Percentiles rank a stretch among this genome's conserved stretches.
phyloP scores from a whole-genome alignment of 2,888 invertebrate genomes.

The Dynastes hyllus region DNA sequence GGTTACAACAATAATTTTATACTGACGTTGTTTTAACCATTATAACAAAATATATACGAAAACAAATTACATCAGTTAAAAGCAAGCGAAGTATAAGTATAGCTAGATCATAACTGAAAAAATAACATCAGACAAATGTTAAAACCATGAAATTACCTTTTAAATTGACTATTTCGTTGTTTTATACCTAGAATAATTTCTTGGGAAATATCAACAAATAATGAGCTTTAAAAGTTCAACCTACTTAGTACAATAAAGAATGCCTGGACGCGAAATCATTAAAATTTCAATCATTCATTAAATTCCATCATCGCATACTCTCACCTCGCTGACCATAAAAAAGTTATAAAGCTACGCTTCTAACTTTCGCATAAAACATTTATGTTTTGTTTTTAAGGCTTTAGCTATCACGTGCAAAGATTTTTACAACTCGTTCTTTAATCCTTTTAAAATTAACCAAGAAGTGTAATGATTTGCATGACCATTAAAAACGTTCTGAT shows the following conservation, averaged over 20 bases:
- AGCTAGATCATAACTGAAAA: no score
- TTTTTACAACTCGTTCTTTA: no score
- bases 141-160: no score
- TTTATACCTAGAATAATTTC: not conserved
- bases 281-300: constrained; percentile 25
- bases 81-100: no score
- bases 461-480: no score
- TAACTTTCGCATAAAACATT: constrained; percentile 10
- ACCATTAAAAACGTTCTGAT: no score
- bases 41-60: no score
- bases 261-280: not conserved
- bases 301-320: constrained; percentile 1
- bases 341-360: constrained; percentile 1
- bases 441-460: no score
- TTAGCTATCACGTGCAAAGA: not conserved
- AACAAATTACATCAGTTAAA: no score
- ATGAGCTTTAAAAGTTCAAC: constrained; percentile 12
- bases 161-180: not conserved
- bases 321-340: constrained; percentile 14
- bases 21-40: no score
- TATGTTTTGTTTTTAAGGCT: not conserved
- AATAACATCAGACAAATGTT: no score
- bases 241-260: constrained; percentile 10
- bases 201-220: not conserved
- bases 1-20: no score